Percentiles rank a stretch among this genome's conserved stretches.
phyloP scores from a whole-genome alignment of 2,797 vertebrate genomes.

The Sebastes ruberrimus region DNA sequence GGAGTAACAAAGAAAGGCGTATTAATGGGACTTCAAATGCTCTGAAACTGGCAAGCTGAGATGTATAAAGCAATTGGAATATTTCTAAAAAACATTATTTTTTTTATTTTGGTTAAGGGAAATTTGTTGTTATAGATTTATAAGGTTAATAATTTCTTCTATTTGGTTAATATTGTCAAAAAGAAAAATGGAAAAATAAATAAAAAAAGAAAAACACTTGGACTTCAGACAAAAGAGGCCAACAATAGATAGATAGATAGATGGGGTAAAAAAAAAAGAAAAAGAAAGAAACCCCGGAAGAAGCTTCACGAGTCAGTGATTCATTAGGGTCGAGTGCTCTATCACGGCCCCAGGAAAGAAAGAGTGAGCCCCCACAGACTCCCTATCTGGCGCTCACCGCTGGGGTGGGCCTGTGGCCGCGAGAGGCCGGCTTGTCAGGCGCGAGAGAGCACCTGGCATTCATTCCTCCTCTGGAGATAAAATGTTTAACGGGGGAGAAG shows the following conservation, averaged over 20 bases:
- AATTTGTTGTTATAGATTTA: neutral
- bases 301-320: constrained; percentile 49
- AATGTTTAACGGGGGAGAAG: constrained; percentile 19
- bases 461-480: constrained; percentile 64
- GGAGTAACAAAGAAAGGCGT: neutral
- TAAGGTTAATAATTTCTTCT: neutral
- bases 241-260: neutral
- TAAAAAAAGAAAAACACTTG: neutral
- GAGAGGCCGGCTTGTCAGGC: constrained; percentile 57
- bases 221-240: neutral
- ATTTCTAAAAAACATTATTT: too few species aligned
- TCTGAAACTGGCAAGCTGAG: neutral
- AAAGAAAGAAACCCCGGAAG: constrained; percentile 9
- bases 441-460: constrained; percentile 71
- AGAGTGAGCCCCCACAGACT: constrained; percentile 39
- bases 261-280: neutral
- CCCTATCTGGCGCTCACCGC: constrained; percentile 49
- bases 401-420: constrained; percentile 60
- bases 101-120: neutral
- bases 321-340: constrained; percentile 48
- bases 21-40: neutral
- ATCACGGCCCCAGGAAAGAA: constrained; percentile 32
- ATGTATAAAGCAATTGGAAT: neutral
- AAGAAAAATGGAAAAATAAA: neutral
- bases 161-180: neutral